Conservation (phyloP, 2,888 invertebrate species). For the Amphimallon solstitiale region DNA sequence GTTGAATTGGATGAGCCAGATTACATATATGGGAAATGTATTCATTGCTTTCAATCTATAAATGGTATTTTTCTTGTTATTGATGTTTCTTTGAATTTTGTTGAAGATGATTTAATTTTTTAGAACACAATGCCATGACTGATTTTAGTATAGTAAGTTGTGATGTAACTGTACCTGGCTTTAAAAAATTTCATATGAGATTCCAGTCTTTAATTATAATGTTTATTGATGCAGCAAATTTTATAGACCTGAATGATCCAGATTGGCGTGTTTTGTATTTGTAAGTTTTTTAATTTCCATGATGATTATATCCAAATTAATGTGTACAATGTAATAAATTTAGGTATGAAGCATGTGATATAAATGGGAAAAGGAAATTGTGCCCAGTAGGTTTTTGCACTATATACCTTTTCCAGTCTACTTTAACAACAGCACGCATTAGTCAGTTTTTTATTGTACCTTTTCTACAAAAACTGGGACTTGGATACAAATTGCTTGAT, state of each 20-base stretch:
- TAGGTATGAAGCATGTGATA: slow-evolving; percentile 78
- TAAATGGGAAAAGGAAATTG: slow-evolving; percentile 69
- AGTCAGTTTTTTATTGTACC: slow-evolving; percentile 93
- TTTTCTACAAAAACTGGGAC: slow-evolving; percentile 87
- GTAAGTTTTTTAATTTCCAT: slow-evolving; percentile 64
- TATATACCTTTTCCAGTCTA: slow-evolving; percentile 95
- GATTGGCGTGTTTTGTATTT: slow-evolving; percentile 90
- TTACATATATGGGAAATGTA: slow-evolving; percentile 52
- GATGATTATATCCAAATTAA: slow-evolving; percentile 3
- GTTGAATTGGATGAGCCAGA: slow-evolving; percentile 52
- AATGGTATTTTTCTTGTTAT: slow-evolving; percentile 29
- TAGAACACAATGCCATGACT: background rate
- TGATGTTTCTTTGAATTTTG: background rate
- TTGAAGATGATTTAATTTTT: background rate
- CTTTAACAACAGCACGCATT: slow-evolving; percentile 85
- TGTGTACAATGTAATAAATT: slow-evolving; percentile 43
- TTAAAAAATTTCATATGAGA: slow-evolving; percentile 81
- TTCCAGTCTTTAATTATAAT: slow-evolving; percentile 92
- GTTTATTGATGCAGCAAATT: slow-evolving; percentile 97
- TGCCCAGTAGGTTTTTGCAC: slow-evolving; percentile 90
- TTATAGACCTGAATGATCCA: slow-evolving; percentile 91
- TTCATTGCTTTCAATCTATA: slow-evolving; percentile 46
- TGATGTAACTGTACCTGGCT: slow-evolving; percentile 75
- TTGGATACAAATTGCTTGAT: slow-evolving; percentile 81
- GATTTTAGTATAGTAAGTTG: slow-evolving; percentile 71